These are phyloP conservation scores for Salminus brasiliensis DNA, from an alignment of 2,113 vertebrate genomes.

Conservation along the genomic window DNA sequence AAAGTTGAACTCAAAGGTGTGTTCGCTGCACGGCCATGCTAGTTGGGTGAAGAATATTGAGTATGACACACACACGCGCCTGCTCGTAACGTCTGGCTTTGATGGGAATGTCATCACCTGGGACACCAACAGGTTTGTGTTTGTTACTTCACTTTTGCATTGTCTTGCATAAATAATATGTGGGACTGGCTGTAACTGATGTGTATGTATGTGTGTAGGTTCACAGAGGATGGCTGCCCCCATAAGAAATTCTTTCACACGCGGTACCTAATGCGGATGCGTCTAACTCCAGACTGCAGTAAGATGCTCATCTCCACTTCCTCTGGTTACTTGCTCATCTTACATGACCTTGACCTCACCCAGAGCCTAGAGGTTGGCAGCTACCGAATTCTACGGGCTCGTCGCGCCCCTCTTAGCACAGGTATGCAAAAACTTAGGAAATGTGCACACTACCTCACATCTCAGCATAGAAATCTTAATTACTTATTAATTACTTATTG, in stretches of 20 bases:
- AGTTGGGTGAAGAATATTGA: slow-evolving; percentile 99
- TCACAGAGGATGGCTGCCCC: slow-evolving; percentile 96
- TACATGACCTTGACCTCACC: slow-evolving; percentile 96
- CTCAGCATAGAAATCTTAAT: neutral
- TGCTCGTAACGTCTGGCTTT: slow-evolving; percentile 97
- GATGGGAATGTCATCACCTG: slow-evolving; percentile 99
- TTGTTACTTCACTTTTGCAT: neutral
- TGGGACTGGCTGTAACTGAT: neutral
- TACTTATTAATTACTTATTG: no score
- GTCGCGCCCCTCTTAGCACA: slow-evolving; percentile 88
- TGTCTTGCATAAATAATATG: no score
- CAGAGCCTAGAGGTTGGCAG: slow-evolving; percentile 97
- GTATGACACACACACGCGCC: slow-evolving; percentile 94
- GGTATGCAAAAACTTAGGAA: slow-evolving; percentile 79
- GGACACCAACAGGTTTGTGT: slow-evolving; percentile 93
- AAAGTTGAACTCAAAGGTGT: slow-evolving; percentile 93
- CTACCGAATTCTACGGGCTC: slow-evolving; percentile 92
- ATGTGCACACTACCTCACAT: no score
- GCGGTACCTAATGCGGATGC: slow-evolving; percentile 97
- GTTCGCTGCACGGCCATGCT: slow-evolving; percentile 94
- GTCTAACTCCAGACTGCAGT: slow-evolving; percentile 96
- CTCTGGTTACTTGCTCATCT: slow-evolving; percentile 96
- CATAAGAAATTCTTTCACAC: slow-evolving; percentile 99
- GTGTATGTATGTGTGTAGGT: slow-evolving; percentile 71
- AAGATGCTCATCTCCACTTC: slow-evolving; percentile 99